Evolutionary conservation across 2,888 invertebrate genomes (phyloP).

Genomic region (Zaprionus lineosus): DNA sequence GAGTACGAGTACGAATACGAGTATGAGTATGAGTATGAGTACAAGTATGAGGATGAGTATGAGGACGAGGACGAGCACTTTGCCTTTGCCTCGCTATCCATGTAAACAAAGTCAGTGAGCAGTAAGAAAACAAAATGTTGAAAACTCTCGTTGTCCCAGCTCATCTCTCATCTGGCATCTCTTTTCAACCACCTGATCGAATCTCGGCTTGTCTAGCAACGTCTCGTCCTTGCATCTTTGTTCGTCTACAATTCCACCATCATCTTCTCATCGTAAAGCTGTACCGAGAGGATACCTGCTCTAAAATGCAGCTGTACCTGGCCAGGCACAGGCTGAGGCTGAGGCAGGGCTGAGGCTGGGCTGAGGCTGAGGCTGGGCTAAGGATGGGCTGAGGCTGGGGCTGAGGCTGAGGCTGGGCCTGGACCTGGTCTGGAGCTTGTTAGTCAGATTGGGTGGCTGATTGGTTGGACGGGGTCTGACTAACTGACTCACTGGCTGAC

Average conservation of each 20-base stretch:
- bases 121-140: constrained; percentile 68
- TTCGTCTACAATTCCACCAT: background rate
- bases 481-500: constrained; percentile 29
- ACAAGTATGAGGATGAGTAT: constrained; percentile 17
- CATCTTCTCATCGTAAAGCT: constrained; percentile 11
- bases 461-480: too few relatives aligned
- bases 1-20: constrained; percentile 11
- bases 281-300: constrained; percentile 59
- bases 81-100: constrained; percentile 31
- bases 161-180: background rate
- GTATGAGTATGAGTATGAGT: constrained; percentile 1
- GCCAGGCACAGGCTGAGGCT: constrained; percentile 36
- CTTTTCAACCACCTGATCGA: too few relatives aligned
- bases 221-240: too few relatives aligned
- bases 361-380: too few relatives aligned
- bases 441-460: constrained; percentile 61
- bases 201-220: too few relatives aligned
- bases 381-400: constrained; percentile 33
- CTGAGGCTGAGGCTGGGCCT: constrained; percentile 13
- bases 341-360: constrained; percentile 16
- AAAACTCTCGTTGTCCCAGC: constrained; percentile 12
- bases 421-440: constrained; percentile 49
- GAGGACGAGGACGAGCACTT: constrained; percentile 15
- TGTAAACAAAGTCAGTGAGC: constrained; percentile 67
- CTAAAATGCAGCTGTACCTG: constrained; percentile 75